Evolutionary conservation across 2,888 invertebrate species (phyloP).

Genomic region (Amaurobius ferox): DNA sequence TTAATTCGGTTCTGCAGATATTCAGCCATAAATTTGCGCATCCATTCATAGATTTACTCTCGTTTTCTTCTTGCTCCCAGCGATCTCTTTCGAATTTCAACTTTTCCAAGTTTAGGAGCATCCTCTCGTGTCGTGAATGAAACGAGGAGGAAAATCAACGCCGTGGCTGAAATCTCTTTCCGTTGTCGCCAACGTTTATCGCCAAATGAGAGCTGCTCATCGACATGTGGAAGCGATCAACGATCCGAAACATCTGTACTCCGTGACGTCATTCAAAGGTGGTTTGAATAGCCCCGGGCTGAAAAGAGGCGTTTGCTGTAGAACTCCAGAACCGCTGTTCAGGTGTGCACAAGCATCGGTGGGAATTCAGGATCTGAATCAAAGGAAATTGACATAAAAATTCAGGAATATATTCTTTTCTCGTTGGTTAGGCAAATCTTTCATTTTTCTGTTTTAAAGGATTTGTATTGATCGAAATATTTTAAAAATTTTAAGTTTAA

Average conservation of each 20-base stretch:
- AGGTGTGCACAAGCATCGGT: slow-evolving; percentile 15
- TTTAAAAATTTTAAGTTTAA: no score
- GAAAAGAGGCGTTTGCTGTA: slow-evolving; percentile 33
- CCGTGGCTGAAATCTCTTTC: background rate
- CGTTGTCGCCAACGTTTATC: background rate
- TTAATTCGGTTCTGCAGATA: no score
- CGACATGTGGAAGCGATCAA: slow-evolving; percentile 15
- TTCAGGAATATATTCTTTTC: no score
- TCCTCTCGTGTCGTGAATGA: background rate
- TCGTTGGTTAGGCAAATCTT: no score
- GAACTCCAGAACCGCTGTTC: slow-evolving; percentile 2
- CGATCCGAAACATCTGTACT: slow-evolving; percentile 59
- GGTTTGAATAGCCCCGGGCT: slow-evolving; percentile 46
- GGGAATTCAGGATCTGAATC: background rate
- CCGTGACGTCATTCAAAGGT: slow-evolving; percentile 59
- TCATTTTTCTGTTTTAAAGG: no score
- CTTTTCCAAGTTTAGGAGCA: background rate
- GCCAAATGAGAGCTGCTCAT: slow-evolving; percentile 21
- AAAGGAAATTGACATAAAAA: background rate
- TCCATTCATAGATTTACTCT: no score
- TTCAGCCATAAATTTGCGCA: no score
- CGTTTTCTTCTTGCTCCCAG: background rate
- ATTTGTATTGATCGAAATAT: no score
- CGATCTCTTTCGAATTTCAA: background rate
- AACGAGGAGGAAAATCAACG: background rate